These are phyloP conservation scores for Campylorhamphus procurvoides DNA, from an alignment of 2,113 vertebrate species.

Conservation along the genomic window DNA sequence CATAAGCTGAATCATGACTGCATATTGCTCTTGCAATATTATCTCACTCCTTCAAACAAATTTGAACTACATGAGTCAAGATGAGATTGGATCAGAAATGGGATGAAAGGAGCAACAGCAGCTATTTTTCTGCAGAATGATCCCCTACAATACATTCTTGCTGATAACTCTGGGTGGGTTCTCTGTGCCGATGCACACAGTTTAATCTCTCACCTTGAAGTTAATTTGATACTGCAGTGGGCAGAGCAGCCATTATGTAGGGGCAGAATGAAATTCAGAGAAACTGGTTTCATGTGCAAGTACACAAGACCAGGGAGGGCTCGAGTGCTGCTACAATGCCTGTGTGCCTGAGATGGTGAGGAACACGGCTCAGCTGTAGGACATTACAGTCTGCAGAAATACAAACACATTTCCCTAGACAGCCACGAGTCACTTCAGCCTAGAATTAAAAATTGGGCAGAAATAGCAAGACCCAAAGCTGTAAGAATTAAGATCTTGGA, in stretches of 20 bases:
- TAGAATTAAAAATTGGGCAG: background rate
- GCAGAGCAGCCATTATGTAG: conserved; percentile 20
- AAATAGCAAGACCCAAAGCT: background rate
- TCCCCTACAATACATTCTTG: background rate
- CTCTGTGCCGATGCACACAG: background rate
- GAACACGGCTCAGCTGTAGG: background rate
- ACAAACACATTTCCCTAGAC: background rate
- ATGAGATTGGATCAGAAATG: background rate
- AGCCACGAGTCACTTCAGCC: background rate
- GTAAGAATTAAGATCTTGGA: background rate
- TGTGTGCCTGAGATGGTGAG: background rate
- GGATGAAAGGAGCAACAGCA: background rate
- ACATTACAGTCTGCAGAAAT: background rate
- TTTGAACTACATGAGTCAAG: background rate
- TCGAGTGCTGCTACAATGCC: accelerated
- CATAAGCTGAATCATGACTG: background rate
- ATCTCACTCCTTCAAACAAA: background rate
- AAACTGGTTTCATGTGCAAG: background rate
- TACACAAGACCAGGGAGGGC: background rate
- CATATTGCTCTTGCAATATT: background rate
- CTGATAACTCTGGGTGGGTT: background rate
- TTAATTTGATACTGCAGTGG: conserved; percentile 48
- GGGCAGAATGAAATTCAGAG: background rate
- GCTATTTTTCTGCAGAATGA: background rate
- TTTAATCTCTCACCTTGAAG: conserved; percentile 52